These are phyloP conservation scores for Holotrichia oblita DNA, from an alignment of 1,140 invertebrate species.

Conservation along the genomic window DNA sequence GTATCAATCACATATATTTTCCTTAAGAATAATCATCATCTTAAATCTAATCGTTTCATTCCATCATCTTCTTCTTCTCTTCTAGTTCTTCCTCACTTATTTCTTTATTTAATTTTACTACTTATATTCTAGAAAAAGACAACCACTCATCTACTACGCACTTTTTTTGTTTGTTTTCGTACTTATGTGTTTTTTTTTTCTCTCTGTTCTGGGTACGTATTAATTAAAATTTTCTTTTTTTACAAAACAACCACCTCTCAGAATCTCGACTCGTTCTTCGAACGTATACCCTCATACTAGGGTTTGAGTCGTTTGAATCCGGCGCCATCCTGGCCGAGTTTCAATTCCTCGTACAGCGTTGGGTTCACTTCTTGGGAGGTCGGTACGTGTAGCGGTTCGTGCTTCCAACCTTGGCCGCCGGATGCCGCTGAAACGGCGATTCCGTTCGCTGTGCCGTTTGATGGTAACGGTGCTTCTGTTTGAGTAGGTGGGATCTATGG, in stretches of 20 bases:
- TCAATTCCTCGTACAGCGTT: slow-evolving; percentile 80
- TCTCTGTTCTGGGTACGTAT: too few species aligned
- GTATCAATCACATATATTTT: slow-evolving; percentile 34
- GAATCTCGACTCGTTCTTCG: slow-evolving; percentile 45
- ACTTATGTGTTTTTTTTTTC: too few species aligned
- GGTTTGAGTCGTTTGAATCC: slow-evolving; percentile 77
- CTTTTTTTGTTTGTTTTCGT: not conserved
- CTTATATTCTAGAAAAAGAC: not conserved
- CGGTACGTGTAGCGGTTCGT: slow-evolving; percentile 60
- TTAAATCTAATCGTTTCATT: not conserved
- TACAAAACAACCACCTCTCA: not conserved
- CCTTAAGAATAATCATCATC: not conserved
- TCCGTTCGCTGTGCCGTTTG: slow-evolving; percentile 59
- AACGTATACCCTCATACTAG: slow-evolving; percentile 57
- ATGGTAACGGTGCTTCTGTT: slow-evolving; percentile 38
- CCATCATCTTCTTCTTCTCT: not conserved
- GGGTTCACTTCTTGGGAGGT: slow-evolving; percentile 73
- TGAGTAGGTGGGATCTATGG: slow-evolving; percentile 53
- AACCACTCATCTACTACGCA: not conserved
- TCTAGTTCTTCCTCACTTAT: not conserved
- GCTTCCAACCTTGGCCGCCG: slow-evolving; percentile 61
- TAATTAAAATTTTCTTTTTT: not conserved
- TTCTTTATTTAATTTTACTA: not conserved
- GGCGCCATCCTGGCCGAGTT: slow-evolving; percentile 79
- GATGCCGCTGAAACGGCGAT: slow-evolving; percentile 57